A percentile compares a stretch with the other conserved stretches of the same genome.
phyloP scores from a whole-genome alignment of 1,140 invertebrate species.

The Eurosta solidaginis region DNA sequence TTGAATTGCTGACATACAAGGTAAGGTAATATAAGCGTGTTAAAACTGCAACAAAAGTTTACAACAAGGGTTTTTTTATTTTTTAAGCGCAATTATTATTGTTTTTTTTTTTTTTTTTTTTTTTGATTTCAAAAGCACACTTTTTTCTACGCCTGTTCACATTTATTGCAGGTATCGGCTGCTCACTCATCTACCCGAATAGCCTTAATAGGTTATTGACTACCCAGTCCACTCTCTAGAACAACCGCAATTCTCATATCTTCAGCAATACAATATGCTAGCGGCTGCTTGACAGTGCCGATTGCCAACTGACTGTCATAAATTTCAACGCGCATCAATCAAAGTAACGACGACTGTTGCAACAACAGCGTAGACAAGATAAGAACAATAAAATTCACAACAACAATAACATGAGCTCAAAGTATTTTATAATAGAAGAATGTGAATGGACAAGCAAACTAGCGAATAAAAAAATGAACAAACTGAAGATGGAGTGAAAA shows the following conservation, averaged over 20 bases:
- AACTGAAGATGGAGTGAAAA: too few species aligned
- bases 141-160: background rate
- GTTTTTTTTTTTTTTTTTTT: too few species aligned
- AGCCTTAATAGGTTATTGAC: background rate
- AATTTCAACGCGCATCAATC: slow-evolving; percentile 12
- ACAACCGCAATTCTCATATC: background rate
- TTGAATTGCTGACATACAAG: too few species aligned
- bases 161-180: background rate
- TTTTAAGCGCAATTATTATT: too few species aligned
- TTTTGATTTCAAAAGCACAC: background rate
- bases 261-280: background rate
- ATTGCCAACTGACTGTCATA: slow-evolving; percentile 17
- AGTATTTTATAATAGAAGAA: background rate
- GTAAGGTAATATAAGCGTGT: too few species aligned
- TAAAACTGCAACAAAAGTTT: too few species aligned
- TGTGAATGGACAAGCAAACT: background rate
- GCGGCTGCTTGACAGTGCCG: background rate
- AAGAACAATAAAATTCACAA: background rate
- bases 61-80: too few species aligned
- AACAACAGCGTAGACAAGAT: slow-evolving; percentile 10
- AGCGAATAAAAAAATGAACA: too few species aligned
- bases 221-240: background rate
- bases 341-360: slow-evolving; percentile 14
- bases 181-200: background rate
- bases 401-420: background rate